Evolutionary conservation across 2,888 invertebrate species (phyloP).

Genomic region (Caenorhabditis parvicauda): DNA sequence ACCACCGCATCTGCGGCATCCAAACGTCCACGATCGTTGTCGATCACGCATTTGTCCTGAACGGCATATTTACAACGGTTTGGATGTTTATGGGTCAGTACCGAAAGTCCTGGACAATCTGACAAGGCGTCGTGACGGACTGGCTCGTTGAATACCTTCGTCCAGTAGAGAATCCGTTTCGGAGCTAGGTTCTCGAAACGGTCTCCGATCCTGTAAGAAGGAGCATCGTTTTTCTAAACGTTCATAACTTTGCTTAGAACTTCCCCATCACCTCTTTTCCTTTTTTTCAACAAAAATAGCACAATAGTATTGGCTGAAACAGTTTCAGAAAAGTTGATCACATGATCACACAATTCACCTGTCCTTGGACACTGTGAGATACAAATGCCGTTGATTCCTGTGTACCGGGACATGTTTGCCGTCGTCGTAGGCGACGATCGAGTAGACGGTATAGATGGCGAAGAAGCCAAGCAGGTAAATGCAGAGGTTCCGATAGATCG

Average conservation of each 20-base stretch:
- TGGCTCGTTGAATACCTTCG: constrained; percentile 42
- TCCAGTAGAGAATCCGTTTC: constrained; percentile 54
- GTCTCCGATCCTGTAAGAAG: constrained; percentile 31
- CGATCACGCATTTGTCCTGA: constrained; percentile 70
- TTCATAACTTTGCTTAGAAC: not conserved
- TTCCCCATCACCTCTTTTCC: no score
- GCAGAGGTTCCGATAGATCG: constrained; percentile 30
- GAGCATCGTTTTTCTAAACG: no score
- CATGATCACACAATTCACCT: no score
- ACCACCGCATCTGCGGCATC: constrained; percentile 72
- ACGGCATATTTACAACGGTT: constrained; percentile 46
- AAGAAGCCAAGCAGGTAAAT: constrained; percentile 12
- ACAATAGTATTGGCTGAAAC: no score
- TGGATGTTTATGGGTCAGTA: not conserved
- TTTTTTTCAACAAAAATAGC: no score
- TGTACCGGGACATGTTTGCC: constrained; percentile 22
- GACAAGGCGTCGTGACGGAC: constrained; percentile 2
- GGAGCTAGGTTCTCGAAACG: constrained; percentile 39
- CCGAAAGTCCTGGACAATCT: constrained; percentile 40
- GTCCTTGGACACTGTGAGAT: constrained; percentile 39
- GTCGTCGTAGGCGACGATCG: constrained; percentile 40
- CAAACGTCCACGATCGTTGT: constrained; percentile 68
- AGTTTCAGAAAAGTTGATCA: no score
- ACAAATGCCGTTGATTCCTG: constrained; percentile 39
- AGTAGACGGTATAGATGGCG: constrained; percentile 32